Evolutionary conservation across 2,113 vertebrate genomes (phyloP), one percentile per base, ranked within the genome.

Genomic region (Amazona vittata): DNA sequence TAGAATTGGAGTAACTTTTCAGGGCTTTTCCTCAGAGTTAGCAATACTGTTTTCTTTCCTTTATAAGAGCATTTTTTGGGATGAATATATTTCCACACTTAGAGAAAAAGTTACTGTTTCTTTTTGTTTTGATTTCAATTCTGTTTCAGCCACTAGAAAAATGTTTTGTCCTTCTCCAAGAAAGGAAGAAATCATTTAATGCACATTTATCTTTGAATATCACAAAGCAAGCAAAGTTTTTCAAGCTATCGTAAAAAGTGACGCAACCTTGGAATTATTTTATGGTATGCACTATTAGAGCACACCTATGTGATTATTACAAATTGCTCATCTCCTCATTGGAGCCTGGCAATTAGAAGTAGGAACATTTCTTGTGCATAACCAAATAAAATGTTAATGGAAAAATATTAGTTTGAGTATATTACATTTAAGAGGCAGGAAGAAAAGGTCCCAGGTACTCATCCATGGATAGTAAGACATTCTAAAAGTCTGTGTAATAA

Each of bases 251-350:
- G 59, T 18, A 57, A 64, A n/a, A 93, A 82, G 12, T 70, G 50
- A 53, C 0, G 0, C 0, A 0, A n/a, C 15, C 65, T 47, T 12
- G 4, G 79, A 86, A 41, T 44, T 39, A 52, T 52, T 64, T 80
- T 26, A 29, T 4, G 50, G 18, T 11, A 82, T 6, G 5, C 24
- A 65, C 16, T 31, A 46, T 12, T 33, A 28, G 13, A 89, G 44
- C 17, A 46, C 31, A 78, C 22, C 7, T 37, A 64, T 21, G 3
- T 67, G 33, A 67, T 26, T 60, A 33, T 5, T 82, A 57, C 35
- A 79, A 85, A 69, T 9, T 82, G 52, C 29, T 92, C 43, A 24
- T 28, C 19, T 59, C 19, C 52, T 93, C 67, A 37, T 0, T 57
- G 29, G n/a, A 69, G 52, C 21, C 33, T 25, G 14, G 44, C 39